Evolutionary conservation across 2,797 vertebrate species (phyloP).

Genomic region (Megaceryle alcyon): DNA sequence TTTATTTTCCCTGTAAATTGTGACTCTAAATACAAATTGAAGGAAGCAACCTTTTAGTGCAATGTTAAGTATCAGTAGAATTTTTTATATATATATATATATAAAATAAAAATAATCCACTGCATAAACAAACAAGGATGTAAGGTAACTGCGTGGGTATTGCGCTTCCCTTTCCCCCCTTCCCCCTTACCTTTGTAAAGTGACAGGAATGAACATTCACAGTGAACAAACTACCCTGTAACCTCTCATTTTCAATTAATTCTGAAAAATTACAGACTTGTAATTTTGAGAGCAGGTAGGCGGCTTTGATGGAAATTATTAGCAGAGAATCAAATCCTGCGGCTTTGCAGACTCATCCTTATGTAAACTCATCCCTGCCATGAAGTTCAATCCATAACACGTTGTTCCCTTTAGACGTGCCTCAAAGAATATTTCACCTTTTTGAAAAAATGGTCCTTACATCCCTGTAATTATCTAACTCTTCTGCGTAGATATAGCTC

Average conservation of each 20-base stretch:
- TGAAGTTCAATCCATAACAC: background rate
- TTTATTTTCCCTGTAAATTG: constrained; percentile 45
- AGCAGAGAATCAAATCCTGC: constrained; percentile 10
- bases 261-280: background rate
- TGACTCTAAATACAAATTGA: constrained; percentile 64
- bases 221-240: background rate
- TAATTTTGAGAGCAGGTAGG: background rate
- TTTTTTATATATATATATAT: background rate
- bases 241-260: background rate
- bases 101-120: constrained; percentile 25
- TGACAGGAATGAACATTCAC: constrained; percentile 45
- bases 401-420: constrained; percentile 28
- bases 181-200: background rate
- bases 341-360: background rate
- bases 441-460: constrained; percentile 33
- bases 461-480: constrained; percentile 46
- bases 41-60: constrained; percentile 68
- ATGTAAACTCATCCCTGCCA: background rate
- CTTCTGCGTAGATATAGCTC: constrained; percentile 38
- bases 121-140: constrained; percentile 65
- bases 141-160: constrained; percentile 36
- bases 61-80: constrained; percentile 68
- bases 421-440: constrained; percentile 22
- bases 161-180: constrained; percentile 20
- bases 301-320: background rate